phyloP scores from a whole-genome alignment of 1,140 invertebrate genomes.

The Carposina sasakii region DNA sequence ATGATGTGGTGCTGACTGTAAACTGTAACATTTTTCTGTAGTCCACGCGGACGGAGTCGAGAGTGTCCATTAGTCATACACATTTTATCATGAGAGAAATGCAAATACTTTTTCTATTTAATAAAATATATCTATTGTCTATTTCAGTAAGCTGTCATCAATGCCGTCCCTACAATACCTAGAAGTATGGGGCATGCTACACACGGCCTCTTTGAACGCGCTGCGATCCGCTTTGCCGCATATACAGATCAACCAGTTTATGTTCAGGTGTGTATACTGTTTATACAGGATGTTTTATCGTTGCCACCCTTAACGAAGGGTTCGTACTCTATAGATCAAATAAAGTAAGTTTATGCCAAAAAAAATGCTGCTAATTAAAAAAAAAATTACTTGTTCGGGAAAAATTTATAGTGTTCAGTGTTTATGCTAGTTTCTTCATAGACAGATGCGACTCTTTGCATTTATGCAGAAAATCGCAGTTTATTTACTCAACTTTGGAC shows the following conservation, averaged over 20 bases:
- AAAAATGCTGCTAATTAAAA: not conserved
- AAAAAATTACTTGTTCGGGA: too few species aligned
- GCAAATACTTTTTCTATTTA: too few species aligned
- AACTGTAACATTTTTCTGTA: too few species aligned
- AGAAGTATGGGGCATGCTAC: conserved; percentile 85
- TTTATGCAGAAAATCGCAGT: too few species aligned
- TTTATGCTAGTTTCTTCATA: too few species aligned
- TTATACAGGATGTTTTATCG: conserved; percentile 1
- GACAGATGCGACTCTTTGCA: too few species aligned
- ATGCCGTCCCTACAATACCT: conserved; percentile 78
- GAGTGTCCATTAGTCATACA: too few species aligned
- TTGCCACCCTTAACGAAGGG: not conserved
- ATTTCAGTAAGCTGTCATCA: conserved; percentile 69
- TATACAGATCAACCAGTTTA: conserved; percentile 73
- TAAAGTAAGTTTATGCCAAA: not conserved
- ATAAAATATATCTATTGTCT: too few species aligned
- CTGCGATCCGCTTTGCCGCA: conserved; percentile 72
- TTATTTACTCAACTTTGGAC: too few species aligned
- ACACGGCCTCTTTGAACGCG: conserved; percentile 72
- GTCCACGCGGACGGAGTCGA: not conserved
- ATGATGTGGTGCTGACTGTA: too few species aligned
- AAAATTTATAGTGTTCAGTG: too few species aligned
- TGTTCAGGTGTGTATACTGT: conserved; percentile 62
- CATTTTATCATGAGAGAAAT: too few species aligned
- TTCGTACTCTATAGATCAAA: not conserved